phyloP scores from a whole-genome alignment of 2,888 invertebrate species.

The Cantharis nigra region DNA sequence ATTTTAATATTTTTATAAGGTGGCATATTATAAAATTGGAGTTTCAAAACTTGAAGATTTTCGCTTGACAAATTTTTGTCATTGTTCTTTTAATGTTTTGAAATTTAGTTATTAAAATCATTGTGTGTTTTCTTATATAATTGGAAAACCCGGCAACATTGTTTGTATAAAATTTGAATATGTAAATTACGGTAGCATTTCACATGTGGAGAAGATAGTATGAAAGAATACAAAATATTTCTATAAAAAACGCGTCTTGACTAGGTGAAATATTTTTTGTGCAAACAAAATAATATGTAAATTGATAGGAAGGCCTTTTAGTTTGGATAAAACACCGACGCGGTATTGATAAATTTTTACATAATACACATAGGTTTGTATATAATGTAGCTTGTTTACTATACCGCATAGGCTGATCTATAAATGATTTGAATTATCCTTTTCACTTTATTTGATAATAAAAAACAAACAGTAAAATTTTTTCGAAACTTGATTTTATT shows the following conservation, averaged over 20 bases:
- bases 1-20: background rate
- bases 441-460: background rate
- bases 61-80: background rate
- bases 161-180: background rate
- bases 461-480: background rate
- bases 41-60: background rate
- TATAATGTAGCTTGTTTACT: background rate
- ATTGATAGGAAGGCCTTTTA: background rate
- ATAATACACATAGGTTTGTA: background rate
- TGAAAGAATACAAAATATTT: background rate
- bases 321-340: background rate
- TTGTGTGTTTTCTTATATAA: background rate
- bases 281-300: background rate
- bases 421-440: background rate
- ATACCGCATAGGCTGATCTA: background rate
- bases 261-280: background rate
- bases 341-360: background rate
- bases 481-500: background rate
- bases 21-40: background rate
- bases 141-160: background rate
- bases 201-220: background rate
- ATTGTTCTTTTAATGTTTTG: background rate
- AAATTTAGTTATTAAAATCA: background rate
- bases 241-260: background rate
- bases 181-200: background rate